Conservation (phyloP, 1,140 invertebrate species). For the Drosophila ananassae region DNA sequence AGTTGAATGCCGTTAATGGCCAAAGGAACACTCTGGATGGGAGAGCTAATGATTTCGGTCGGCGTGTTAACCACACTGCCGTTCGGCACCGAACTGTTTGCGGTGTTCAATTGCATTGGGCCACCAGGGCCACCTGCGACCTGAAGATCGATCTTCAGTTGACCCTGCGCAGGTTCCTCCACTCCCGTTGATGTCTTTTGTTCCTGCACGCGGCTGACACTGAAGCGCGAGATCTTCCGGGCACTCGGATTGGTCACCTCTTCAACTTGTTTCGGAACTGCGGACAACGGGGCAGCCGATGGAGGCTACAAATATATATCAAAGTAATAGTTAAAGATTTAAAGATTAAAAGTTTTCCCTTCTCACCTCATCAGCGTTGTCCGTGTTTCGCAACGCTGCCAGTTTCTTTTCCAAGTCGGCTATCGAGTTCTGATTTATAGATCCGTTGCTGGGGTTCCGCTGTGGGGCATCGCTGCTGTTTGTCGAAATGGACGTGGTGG, state of each 20-base stretch:
- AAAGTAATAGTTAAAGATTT: neutral
- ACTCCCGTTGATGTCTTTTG: conserved; percentile 55
- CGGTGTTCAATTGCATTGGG: conserved; percentile 37
- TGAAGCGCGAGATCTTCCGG: conserved; percentile 80
- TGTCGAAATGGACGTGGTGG: conserved; percentile 31
- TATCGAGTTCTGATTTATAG: conserved; percentile 73
- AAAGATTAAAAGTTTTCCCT: neutral
- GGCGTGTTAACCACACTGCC: conserved; percentile 72
- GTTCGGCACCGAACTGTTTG: conserved; percentile 47
- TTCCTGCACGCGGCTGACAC: conserved; percentile 79
- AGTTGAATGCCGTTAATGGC: conserved; percentile 69
- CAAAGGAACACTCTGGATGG: conserved; percentile 67
- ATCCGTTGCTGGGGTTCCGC: conserved; percentile 61
- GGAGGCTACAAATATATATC: conserved; percentile 12
- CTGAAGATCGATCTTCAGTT: conserved; percentile 72
- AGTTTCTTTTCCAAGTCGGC: conserved; percentile 81
- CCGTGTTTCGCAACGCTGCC: conserved; percentile 73
- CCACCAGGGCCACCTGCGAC: conserved; percentile 37
- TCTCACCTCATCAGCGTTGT: conserved; percentile 65
- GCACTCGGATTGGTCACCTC: conserved; percentile 50
- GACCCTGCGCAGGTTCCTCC: conserved; percentile 51
- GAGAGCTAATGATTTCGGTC: conserved; percentile 65
- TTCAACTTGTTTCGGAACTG: conserved; percentile 46
- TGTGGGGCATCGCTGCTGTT: conserved; percentile 25
- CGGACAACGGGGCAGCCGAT: conserved; percentile 21